Conservation (phyloP, 2,113 vertebrate genomes). For the Condylura cristata region DNA sequence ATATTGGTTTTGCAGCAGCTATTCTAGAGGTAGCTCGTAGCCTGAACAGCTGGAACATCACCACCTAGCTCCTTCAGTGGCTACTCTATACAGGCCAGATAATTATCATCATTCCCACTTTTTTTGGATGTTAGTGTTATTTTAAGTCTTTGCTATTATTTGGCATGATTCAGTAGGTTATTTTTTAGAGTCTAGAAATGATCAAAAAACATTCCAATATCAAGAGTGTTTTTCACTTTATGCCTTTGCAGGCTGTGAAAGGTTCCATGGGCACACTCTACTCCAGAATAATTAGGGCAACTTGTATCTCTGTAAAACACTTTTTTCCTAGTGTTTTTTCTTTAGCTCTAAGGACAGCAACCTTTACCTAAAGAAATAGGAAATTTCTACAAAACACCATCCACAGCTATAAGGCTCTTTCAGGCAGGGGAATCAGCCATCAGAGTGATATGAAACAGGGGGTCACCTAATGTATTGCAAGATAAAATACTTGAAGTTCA, state of each 20-base stretch:
- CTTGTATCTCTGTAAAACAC: background rate
- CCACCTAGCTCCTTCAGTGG: background rate
- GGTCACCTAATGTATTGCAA: background rate
- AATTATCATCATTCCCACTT: background rate
- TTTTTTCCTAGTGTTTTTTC: background rate
- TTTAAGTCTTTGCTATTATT: background rate
- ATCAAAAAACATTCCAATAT: background rate
- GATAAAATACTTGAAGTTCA: slow-evolving; percentile 5
- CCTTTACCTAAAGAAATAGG: no score
- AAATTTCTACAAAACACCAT: no score
- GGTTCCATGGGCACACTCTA: background rate
- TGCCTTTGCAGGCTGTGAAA: background rate
- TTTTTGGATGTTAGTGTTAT: background rate
- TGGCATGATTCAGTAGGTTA: background rate
- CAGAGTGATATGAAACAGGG: background rate
- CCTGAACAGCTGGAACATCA: background rate
- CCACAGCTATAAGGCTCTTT: background rate
- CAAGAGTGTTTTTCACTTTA: background rate
- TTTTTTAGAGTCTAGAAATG: background rate
- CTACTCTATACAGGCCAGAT: background rate
- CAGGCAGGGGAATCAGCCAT: background rate
- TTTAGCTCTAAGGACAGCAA: background rate
- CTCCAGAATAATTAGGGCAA: no score
- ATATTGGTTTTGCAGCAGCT: background rate
- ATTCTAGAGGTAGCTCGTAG: background rate